Percentiles rank a stretch among this genome's conserved stretches.
These are phyloP conservation scores for Tillus elongatus DNA, from an alignment of 2,888 invertebrate species.

Conservation along the genomic window DNA sequence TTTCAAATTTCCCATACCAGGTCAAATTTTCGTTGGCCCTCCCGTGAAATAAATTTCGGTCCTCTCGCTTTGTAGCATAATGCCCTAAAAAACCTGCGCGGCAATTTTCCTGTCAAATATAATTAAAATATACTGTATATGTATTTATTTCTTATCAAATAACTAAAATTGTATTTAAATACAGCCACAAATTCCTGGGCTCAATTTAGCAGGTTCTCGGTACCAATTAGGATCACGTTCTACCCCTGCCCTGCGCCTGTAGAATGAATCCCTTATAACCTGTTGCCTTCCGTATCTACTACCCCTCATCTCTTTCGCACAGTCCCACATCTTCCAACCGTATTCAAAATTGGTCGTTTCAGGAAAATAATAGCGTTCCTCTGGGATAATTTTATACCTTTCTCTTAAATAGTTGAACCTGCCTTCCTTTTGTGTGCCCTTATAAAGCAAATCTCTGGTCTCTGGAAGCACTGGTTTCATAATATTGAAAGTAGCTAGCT, in stretches of 20 bases:
- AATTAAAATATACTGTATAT: too few relatives aligned
- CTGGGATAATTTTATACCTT: slow-evolving; percentile 45
- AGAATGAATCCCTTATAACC: slow-evolving; percentile 49
- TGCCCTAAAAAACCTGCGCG: too few relatives aligned
- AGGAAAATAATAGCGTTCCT: slow-evolving; percentile 49
- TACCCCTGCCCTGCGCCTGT: slow-evolving; percentile 46
- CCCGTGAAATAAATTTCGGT: too few relatives aligned
- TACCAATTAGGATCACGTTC: slow-evolving; percentile 50
- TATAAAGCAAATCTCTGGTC: slow-evolving; percentile 41
- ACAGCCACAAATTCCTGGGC: slow-evolving; percentile 35
- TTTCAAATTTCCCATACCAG: too few relatives aligned
- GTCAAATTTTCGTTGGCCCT: too few relatives aligned
- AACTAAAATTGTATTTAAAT: slow-evolving; percentile 14
- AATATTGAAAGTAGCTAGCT: slow-evolving; percentile 15
- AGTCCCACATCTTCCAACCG: slow-evolving; percentile 52
- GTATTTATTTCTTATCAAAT: too few relatives aligned
- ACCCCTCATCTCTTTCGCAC: slow-evolving; percentile 26
- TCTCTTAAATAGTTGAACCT: slow-evolving; percentile 44
- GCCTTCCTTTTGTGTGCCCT: slow-evolving; percentile 41
- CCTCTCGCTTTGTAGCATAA: too few relatives aligned
- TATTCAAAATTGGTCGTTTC: slow-evolving; percentile 47
- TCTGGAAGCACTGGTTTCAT: slow-evolving; percentile 49
- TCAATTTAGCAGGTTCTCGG: slow-evolving; percentile 41
- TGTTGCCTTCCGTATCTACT: slow-evolving; percentile 45
- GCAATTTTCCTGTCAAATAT: too few relatives aligned